Conservation (phyloP, 2,113 vertebrate genomes). For the Alosa alosa region DNA sequence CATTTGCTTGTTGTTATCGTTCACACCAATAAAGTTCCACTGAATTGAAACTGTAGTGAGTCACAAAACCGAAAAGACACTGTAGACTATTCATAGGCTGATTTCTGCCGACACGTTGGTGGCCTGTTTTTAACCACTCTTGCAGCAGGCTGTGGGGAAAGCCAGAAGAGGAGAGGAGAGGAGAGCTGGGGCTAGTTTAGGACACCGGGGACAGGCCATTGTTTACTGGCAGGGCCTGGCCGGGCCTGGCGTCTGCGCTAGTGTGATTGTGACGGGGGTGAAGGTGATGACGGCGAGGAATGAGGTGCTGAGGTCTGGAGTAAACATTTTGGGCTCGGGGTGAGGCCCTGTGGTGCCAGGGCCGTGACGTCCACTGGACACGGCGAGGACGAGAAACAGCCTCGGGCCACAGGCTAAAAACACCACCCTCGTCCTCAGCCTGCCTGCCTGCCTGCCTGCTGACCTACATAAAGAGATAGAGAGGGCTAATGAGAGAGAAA, state of each 20-base stretch:
- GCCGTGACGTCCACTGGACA: constrained; percentile 11
- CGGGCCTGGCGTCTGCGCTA: constrained; percentile 18
- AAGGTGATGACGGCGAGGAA: constrained; percentile 44
- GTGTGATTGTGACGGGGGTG: constrained; percentile 26
- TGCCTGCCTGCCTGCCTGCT: neutral
- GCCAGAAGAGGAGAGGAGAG: neutral
- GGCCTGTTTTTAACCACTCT: neutral
- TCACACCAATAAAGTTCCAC: neutral
- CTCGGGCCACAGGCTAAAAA: constrained; percentile 2
- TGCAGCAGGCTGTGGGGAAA: neutral
- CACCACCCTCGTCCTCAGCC: neutral
- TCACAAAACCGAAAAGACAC: neutral
- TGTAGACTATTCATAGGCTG: neutral
- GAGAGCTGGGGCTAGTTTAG: constrained; percentile 19
- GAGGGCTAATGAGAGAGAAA: neutral
- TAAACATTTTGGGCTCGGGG: constrained; percentile 31
- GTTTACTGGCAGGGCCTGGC: constrained; percentile 37
- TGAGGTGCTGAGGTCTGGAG: constrained; percentile 24
- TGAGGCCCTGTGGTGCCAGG: constrained; percentile 10
- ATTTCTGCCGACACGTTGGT: neutral
- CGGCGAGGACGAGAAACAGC: neutral
- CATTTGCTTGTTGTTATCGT: neutral
- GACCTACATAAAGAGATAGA: neutral
- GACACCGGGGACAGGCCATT: constrained; percentile 32
- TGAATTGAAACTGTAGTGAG: neutral